Evolutionary conservation across 2,888 invertebrate species (phyloP).

Genomic region (Eupithecia subumbrata): DNA sequence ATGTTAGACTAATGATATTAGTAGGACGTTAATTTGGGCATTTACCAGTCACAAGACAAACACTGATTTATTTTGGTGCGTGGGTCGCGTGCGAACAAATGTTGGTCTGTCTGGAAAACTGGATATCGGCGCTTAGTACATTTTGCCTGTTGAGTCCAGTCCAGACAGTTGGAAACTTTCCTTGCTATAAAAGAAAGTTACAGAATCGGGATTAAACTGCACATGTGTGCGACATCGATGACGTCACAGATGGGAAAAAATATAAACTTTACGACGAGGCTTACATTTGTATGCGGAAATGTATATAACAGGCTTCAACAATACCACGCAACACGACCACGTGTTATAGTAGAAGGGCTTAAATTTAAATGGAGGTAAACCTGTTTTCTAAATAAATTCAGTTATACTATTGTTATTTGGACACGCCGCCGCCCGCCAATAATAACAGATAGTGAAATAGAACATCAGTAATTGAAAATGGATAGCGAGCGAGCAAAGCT

Average conservation of each 20-base stretch:
- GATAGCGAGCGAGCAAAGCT: background rate
- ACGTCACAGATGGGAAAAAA: background rate
- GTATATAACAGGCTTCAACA: background rate
- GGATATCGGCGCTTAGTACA: background rate
- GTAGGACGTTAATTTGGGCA: conserved; percentile 55
- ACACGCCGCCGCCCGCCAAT: background rate
- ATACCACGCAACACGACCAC: background rate
- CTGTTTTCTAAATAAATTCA: background rate
- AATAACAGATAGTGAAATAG: conserved; percentile 5
- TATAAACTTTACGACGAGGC: background rate
- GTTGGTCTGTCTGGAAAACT: conserved; percentile 13
- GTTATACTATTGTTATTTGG: background rate
- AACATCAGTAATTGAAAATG: conserved; percentile 1
- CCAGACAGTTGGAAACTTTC: background rate
- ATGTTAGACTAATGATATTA: conserved; percentile 58
- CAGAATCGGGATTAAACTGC: background rate
- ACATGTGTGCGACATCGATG: background rate
- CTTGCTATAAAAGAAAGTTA: background rate
- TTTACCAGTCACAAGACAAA: conserved; percentile 43
- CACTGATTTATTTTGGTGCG: conserved; percentile 42
- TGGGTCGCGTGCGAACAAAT: conserved; percentile 36
- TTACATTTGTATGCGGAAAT: background rate
- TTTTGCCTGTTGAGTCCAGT: background rate
- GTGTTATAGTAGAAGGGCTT: background rate
- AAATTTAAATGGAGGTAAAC: background rate